Conservation (phyloP, 2,888 invertebrate genomes). For the Diarsia rubi region DNA sequence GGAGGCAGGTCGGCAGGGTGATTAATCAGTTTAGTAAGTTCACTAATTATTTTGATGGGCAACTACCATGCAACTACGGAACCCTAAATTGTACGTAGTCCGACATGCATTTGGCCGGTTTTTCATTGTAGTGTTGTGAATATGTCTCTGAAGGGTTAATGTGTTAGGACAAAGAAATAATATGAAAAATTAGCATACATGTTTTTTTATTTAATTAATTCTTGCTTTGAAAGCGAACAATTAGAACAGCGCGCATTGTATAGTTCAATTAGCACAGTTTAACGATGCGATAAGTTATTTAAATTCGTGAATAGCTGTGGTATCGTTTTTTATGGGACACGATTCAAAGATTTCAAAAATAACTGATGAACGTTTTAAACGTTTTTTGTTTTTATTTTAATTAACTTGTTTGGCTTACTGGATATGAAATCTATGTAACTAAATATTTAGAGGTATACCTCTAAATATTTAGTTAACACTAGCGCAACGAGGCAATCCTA, state of each 20-base stretch:
- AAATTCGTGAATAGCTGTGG: constrained; percentile 40
- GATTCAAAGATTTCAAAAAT: constrained; percentile 29
- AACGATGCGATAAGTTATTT: constrained; percentile 21
- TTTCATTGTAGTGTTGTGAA: no score
- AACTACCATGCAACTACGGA: no score
- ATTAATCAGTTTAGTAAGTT: no score
- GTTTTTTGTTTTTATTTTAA: neutral
- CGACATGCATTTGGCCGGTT: no score
- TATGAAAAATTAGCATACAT: neutral
- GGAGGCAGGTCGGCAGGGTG: no score
- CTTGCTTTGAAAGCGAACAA: neutral
- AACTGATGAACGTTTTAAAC: neutral
- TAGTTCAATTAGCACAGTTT: constrained; percentile 21
- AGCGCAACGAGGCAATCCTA: no score
- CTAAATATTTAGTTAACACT: neutral
- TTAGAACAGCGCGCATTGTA: neutral
- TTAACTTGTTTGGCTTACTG: neutral
- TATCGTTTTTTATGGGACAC: constrained; percentile 42
- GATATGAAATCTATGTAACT: neutral
- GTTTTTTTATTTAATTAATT: neutral
- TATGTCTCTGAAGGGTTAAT: neutral
- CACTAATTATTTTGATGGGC: no score
- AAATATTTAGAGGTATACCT: neutral
- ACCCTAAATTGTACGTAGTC: no score
- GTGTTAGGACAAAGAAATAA: no score